Base-by-base conservation (phyloP, 2,113 vertebrate genomes). In the Strix aluco region DNA sequence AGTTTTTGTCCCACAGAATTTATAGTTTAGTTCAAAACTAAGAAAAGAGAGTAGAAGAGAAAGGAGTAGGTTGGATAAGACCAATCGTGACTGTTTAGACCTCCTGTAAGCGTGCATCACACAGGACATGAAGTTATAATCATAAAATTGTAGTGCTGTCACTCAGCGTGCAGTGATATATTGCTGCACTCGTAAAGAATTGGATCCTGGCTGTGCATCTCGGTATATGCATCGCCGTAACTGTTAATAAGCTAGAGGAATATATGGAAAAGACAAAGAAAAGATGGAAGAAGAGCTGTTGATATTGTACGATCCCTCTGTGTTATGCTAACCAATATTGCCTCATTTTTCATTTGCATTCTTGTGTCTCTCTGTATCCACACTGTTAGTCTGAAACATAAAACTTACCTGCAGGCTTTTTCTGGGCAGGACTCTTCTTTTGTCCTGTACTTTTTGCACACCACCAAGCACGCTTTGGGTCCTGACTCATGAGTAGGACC, bases 141-240 rank as follows among this genome's bases (percentile, higher is more conserved):
- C 14, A 6, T 2, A 2, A 36, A 44, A 13, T 2, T 5, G 27
- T 9, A 2, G 13, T 36, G 84, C 75, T 94, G 88, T 47, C 58
- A 23, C 9, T 66, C 63, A 21, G 49, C 5, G 66, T 23, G 70
- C 7, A 10, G 46, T 6, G 79, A 30, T 12, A 27, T 0, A 11
- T 4, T 20, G 59, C 74, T 46, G 71, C 54, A 10, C 57, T 44
- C 36, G 27, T 40, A 2, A 2, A 55, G 46, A n/a, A 11, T 3
- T 9, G 19, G 32, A 15, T 72, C 89, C 74, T 21, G 51, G 67
- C 79, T 63, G 70, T 2, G 17, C 40, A 5, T 22, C 54, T 15
- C 1, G 0, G 3, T 11, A 2, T 26, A 11, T 9, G 52, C 12
- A 9, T 29, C 40, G 4, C 73, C 15, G 2, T 9, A n/a, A 3